Evolutionary conservation across 1,140 invertebrate genomes (phyloP).

Genomic region (Trichonephila clavipes): DNA sequence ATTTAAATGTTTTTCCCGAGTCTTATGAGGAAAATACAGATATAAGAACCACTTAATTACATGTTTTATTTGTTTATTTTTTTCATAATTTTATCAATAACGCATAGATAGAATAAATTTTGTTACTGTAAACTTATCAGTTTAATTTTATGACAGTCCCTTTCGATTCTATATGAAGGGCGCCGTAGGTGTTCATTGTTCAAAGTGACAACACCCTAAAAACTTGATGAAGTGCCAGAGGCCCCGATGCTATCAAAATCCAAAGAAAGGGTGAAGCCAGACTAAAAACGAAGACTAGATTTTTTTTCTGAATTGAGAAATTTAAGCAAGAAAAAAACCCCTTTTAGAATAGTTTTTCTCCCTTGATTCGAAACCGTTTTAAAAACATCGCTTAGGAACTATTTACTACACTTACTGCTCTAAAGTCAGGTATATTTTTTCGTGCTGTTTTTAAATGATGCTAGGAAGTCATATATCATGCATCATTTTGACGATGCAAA

Average conservation of each 20-base stretch:
- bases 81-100: no score
- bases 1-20: no score
- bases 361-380: neutral
- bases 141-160: slow-evolving; percentile 4
- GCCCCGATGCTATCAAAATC: slow-evolving; percentile 47
- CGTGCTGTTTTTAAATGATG: slow-evolving; percentile 32
- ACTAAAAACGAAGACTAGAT: slow-evolving; percentile 1
- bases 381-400: slow-evolving; percentile 47
- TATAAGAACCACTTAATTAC: no score
- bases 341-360: neutral
- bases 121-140: neutral
- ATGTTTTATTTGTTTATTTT: no score
- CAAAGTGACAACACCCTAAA: slow-evolving; percentile 68
- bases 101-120: no score
- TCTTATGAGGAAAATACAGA: no score
- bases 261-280: slow-evolving; percentile 33
- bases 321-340: neutral
- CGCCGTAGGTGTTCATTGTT: slow-evolving; percentile 63
- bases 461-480: slow-evolving; percentile 42
- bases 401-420: slow-evolving; percentile 32
- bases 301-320: slow-evolving; percentile 7
- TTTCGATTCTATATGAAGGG: neutral
- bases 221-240: slow-evolving; percentile 70
- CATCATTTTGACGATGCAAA: slow-evolving; percentile 23
- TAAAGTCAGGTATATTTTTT: slow-evolving; percentile 9